A percentile compares a stretch with the other conserved stretches of the same genome.
These are phyloP conservation scores for Halcyon senegalensis DNA, from an alignment of 2,113 vertebrate species.

Conservation along the genomic window DNA sequence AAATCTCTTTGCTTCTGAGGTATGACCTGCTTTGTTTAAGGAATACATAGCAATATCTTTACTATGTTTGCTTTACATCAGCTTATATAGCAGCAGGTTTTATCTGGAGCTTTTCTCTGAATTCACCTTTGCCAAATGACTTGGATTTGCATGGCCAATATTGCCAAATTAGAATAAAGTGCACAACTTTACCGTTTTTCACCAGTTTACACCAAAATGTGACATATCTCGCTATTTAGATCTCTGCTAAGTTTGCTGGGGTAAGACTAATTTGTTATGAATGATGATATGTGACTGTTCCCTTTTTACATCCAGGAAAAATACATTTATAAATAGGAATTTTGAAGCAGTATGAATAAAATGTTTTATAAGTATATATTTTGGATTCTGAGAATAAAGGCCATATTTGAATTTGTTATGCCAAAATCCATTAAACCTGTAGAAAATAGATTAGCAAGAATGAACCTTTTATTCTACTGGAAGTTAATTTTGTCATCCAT, in stretches of 20 bases:
- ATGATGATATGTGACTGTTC: neutral
- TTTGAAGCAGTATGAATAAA: neutral
- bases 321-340: neutral
- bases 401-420: neutral
- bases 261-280: neutral
- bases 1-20: slow-evolving; percentile 24
- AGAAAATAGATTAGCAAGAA: neutral
- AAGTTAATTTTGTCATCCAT: neutral
- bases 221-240: neutral
- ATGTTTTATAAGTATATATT: neutral
- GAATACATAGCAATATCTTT: neutral
- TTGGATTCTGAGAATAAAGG: neutral
- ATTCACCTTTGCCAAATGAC: neutral
- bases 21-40: neutral
- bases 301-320: neutral
- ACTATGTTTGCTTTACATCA: neutral
- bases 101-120: neutral
- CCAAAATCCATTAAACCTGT: neutral
- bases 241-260: neutral
- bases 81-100: neutral
- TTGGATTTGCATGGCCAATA: neutral
- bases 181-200: neutral
- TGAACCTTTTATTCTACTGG: neutral
- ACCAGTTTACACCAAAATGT: neutral
- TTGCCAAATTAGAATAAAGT: neutral